Evolutionary conservation across 2,113 vertebrate species (phyloP).

Genomic region (Pterocles gutturalis): DNA sequence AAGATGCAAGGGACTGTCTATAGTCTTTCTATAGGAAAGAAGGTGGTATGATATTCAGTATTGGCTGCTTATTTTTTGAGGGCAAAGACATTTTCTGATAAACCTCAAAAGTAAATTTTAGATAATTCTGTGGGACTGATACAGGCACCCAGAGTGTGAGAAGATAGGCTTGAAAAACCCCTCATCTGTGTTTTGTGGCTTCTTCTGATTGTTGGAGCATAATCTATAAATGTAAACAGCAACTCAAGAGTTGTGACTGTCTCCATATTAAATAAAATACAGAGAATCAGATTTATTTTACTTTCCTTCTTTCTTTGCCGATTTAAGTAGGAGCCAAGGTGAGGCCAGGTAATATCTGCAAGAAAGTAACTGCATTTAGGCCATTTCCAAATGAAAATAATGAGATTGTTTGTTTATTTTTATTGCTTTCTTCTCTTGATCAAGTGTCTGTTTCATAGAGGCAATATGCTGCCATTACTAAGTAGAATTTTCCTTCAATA

Average conservation of each 20-base stretch:
- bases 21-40: neutral
- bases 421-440: neutral
- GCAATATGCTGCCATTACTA: neutral
- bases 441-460: neutral
- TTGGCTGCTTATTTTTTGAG: neutral
- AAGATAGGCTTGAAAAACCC: neutral
- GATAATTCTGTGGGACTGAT: neutral
- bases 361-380: neutral
- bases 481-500: neutral
- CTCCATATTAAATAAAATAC: neutral
- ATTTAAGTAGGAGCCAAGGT: neutral
- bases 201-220: neutral
- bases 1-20: neutral
- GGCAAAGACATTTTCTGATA: neutral
- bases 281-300: neutral
- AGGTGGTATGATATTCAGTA: neutral
- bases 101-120: neutral
- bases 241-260: neutral
- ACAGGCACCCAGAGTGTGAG: neutral
- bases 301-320: fast-evolving
- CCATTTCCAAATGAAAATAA: neutral
- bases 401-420: neutral
- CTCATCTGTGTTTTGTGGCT: neutral
- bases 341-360: neutral
- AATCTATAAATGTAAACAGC: neutral